Evolutionary conservation across 2,888 invertebrate species (phyloP).

Genomic region (Andrena bucephala): DNA sequence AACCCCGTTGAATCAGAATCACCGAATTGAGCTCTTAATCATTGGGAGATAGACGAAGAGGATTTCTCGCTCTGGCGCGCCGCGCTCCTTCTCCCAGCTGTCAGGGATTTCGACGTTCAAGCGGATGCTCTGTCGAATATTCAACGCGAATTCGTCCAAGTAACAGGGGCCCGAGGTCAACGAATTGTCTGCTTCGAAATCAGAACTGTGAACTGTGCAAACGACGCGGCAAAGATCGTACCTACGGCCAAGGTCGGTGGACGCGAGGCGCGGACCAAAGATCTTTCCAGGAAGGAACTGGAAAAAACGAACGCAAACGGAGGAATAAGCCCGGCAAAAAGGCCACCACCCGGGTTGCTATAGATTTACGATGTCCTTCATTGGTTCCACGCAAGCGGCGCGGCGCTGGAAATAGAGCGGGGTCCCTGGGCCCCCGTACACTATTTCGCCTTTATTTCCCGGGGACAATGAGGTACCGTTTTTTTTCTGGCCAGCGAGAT

Average conservation of each 20-base stretch:
- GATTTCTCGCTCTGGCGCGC: too few species aligned
- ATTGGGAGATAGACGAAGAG: background rate
- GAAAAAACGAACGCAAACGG: conserved; percentile 51
- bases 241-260: background rate
- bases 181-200: background rate
- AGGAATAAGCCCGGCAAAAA: conserved; percentile 63
- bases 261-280: background rate
- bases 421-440: conserved; percentile 55
- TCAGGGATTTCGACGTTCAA: too few species aligned
- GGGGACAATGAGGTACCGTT: conserved; percentile 62
- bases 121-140: background rate
- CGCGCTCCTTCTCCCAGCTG: too few species aligned
- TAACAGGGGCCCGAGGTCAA: background rate
- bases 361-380: conserved; percentile 78
- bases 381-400: conserved; percentile 76
- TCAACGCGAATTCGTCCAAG: background rate
- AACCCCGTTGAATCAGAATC: conserved; percentile 27
- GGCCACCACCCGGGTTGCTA: conserved; percentile 70
- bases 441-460: conserved; percentile 62
- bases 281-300: conserved; percentile 24
- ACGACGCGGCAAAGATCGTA: background rate
- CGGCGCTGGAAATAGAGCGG: conserved; percentile 71
- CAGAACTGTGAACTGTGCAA: background rate
- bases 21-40: conserved; percentile 38
- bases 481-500: conserved; percentile 68